Conservation (phyloP, 2,797 vertebrate species). For the Sphaeramia orbicularis region DNA sequence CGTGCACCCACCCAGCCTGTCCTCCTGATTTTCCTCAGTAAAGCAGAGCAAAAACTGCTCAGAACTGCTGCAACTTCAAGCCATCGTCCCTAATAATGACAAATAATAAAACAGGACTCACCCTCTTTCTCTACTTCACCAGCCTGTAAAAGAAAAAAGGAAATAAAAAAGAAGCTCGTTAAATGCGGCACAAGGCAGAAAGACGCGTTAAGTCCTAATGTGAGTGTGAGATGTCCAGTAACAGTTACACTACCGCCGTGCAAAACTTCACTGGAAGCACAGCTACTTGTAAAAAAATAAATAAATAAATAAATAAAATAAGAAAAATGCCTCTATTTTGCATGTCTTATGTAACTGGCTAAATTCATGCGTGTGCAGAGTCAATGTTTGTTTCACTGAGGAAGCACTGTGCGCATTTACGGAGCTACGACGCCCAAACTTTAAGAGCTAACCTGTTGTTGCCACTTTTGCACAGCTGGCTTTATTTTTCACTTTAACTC, state of each 20-base stretch:
- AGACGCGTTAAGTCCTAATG: conserved; percentile 10
- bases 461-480: background rate
- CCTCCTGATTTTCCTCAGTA: conserved; percentile 36
- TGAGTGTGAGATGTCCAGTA: conserved; percentile 42
- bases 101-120: conserved; percentile 78
- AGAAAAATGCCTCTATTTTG: conserved; percentile 48
- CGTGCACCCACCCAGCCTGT: conserved; percentile 35
- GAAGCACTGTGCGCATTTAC: conserved; percentile 44
- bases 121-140: conserved; percentile 88
- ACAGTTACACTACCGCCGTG: conserved; percentile 17
- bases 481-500: background rate
- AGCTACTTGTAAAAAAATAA: conserved; percentile 33
- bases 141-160: conserved; percentile 84
- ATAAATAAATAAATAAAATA: too few relatives aligned
- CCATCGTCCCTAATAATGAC: background rate
- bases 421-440: background rate
- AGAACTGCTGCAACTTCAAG: conserved; percentile 27
- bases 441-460: conserved; percentile 19
- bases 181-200: conserved; percentile 20
- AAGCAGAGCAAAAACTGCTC: conserved; percentile 15
- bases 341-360: conserved; percentile 57
- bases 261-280: conserved; percentile 13
- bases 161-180: conserved; percentile 41
- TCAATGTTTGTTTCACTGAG: conserved; percentile 63
- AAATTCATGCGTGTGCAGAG: conserved; percentile 49